Percentiles rank a stretch among this genome's conserved stretches.
These are phyloP conservation scores for Druon quercuslanigerum DNA, from an alignment of 1,140 invertebrate genomes.

Conservation along the genomic window DNA sequence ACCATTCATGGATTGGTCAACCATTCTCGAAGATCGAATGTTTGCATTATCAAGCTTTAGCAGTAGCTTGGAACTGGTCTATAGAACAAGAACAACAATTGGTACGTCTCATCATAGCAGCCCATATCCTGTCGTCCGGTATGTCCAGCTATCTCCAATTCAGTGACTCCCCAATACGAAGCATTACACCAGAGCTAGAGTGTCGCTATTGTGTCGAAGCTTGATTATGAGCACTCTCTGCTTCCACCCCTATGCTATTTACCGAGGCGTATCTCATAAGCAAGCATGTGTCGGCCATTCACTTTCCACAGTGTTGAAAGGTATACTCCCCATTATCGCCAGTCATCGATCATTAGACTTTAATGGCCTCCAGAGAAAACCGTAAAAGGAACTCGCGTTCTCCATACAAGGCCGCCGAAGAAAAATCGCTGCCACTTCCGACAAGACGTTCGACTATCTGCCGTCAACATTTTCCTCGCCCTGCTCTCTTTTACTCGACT, in stretches of 20 bases:
- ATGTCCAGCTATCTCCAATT: conserved; percentile 15
- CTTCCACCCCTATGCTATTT: not conserved
- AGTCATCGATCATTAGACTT: conserved; percentile 69
- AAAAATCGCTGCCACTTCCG: conserved; percentile 68
- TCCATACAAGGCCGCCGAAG: conserved; percentile 60
- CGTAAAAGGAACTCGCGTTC: conserved; percentile 44
- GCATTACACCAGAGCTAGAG: not conserved
- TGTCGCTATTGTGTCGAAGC: not conserved
- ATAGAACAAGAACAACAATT: conserved; percentile 22
- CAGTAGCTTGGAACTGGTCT: conserved; percentile 10
- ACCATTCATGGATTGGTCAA: conserved; percentile 2
- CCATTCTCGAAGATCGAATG: not conserved
- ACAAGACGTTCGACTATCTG: conserved; percentile 45
- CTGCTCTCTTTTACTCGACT: conserved; percentile 48
- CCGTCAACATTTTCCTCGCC: conserved; percentile 42
- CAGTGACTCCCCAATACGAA: conserved; percentile 16
- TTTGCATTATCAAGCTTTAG: conserved; percentile 20
- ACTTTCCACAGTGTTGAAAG: conserved; percentile 43
- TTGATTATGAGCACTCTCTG: conserved; percentile 23
- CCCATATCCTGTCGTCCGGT: conserved; percentile 12
- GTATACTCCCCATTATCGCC: conserved; percentile 47
- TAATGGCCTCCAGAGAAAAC: conserved; percentile 59
- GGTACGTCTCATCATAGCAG: conserved; percentile 19
- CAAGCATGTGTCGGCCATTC: conserved; percentile 31
- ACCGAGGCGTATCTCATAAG: conserved; percentile 22